A percentile compares a stretch with the other conserved stretches of the same genome.
These are phyloP conservation scores for Stratiomys singularior DNA, from an alignment of 2,888 invertebrate species.

Conservation along the genomic window DNA sequence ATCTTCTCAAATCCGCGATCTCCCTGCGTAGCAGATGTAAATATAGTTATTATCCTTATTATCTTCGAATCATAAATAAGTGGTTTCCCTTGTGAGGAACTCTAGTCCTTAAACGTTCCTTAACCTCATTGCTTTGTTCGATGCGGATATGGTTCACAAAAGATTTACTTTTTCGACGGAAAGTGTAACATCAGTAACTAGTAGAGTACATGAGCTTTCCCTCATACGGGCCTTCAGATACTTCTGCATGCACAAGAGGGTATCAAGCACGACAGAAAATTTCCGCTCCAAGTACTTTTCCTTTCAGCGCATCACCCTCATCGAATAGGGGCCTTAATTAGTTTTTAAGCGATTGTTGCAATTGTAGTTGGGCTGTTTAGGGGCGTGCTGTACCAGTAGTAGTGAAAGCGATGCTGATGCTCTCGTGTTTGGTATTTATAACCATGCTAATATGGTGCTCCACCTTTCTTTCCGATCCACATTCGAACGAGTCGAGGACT, in stretches of 20 bases:
- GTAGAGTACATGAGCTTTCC: neutral
- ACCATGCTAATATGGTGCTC: neutral
- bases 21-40: too few relatives aligned
- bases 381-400: neutral
- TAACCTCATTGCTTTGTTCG: neutral
- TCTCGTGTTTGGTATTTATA: neutral
- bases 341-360: constrained; percentile 35
- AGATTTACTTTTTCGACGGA: neutral
- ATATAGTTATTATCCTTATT: too few relatives aligned
- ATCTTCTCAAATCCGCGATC: neutral
- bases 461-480: neutral
- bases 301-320: neutral
- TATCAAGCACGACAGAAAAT: neutral
- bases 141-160: neutral
- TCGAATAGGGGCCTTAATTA: constrained; percentile 27
- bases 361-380: constrained; percentile 9
- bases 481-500: neutral
- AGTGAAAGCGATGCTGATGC: neutral
- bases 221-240: neutral
- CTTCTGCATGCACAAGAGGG: neutral
- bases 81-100: too few relatives aligned
- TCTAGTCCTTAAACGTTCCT: neutral
- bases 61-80: too few relatives aligned
- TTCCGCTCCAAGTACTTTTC: neutral
- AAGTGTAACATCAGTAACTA: neutral